Evolutionary conservation across 1,140 invertebrate genomes (phyloP).

Genomic region (Drosophila littoralis): DNA sequence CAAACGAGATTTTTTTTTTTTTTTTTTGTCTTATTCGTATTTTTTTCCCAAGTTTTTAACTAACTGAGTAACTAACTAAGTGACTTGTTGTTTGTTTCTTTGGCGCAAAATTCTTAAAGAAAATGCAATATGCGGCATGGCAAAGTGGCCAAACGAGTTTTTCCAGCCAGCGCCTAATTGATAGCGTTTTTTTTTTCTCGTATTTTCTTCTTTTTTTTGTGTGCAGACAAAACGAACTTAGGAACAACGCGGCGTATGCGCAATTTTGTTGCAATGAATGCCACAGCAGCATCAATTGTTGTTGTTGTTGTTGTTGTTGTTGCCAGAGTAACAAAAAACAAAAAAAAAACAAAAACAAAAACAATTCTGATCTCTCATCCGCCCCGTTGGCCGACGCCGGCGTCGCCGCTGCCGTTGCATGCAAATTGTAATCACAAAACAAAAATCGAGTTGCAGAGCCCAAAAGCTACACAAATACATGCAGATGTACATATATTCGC

Average conservation of each 20-base stretch:
- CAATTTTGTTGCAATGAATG: conserved; percentile 35
- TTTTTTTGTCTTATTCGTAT: not conserved
- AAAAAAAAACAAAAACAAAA: conserved; percentile 21
- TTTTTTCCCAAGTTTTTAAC: conserved; percentile 32
- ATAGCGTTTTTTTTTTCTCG: conserved; percentile 45
- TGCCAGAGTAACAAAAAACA: conserved; percentile 20
- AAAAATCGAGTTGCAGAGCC: conserved; percentile 42
- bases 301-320: conserved; percentile 10
- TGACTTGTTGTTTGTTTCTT: conserved; percentile 32
- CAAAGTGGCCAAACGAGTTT: conserved; percentile 68
- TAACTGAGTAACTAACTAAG: conserved; percentile 26
- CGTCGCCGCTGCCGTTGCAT: conserved; percentile 55
- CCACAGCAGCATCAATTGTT: conserved; percentile 38
- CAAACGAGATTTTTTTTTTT: conserved; percentile 53
- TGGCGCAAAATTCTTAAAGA: conserved; percentile 62
- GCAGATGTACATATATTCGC: not conserved
- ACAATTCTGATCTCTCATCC: conserved; percentile 55
- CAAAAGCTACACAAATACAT: conserved; percentile 31
- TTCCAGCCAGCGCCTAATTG: conserved; percentile 65
- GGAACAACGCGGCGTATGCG: conserved; percentile 41
- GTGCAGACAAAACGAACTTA: conserved; percentile 3
- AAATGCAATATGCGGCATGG: conserved; percentile 46
- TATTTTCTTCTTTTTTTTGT: conserved; percentile 15
- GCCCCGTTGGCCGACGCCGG: conserved; percentile 53
- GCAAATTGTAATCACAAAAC: conserved; percentile 74